phyloP scores from a whole-genome alignment of 2,113 vertebrate species.

The Apus apus region DNA sequence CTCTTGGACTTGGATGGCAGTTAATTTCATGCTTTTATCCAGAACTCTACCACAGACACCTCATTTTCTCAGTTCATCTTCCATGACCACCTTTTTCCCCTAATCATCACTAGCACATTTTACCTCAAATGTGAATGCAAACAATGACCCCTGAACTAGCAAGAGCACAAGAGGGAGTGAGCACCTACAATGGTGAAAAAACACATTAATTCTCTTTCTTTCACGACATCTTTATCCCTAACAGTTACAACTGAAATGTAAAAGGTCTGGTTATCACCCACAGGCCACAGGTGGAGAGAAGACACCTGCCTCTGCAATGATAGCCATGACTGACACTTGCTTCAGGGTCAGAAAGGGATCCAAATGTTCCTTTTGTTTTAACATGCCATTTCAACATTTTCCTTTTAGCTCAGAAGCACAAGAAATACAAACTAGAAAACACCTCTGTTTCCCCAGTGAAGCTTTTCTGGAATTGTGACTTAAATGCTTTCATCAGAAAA shows the following conservation, averaged over 20 bases:
- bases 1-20: slow-evolving; percentile 51
- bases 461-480: not conserved
- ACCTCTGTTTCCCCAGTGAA: not conserved
- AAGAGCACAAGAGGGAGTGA: not conserved
- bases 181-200: not conserved
- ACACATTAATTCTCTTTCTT: slow-evolving; percentile 19
- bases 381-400: not conserved
- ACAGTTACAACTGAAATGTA: not conserved
- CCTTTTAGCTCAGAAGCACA: not conserved
- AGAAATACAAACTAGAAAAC: not conserved
- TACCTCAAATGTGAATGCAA: slow-evolving; percentile 47
- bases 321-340: not conserved
- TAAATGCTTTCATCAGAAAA: not conserved
- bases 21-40: slow-evolving; percentile 75
- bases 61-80: slow-evolving; percentile 32
- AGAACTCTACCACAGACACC: slow-evolving; percentile 58
- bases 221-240: slow-evolving; percentile 2
- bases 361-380: slow-evolving; percentile 4
- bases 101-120: slow-evolving; percentile 28
- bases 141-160: not conserved
- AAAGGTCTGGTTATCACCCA: slow-evolving; percentile 28
- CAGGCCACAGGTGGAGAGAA: slow-evolving; percentile 7
- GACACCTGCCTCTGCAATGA: not conserved
- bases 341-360: not conserved
- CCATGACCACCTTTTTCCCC: slow-evolving; percentile 13